A percentile compares a stretch with the other conserved stretches of the same genome.
phyloP scores from a whole-genome alignment of 2,113 vertebrate genomes.

The Oreochromis tanganicae region DNA sequence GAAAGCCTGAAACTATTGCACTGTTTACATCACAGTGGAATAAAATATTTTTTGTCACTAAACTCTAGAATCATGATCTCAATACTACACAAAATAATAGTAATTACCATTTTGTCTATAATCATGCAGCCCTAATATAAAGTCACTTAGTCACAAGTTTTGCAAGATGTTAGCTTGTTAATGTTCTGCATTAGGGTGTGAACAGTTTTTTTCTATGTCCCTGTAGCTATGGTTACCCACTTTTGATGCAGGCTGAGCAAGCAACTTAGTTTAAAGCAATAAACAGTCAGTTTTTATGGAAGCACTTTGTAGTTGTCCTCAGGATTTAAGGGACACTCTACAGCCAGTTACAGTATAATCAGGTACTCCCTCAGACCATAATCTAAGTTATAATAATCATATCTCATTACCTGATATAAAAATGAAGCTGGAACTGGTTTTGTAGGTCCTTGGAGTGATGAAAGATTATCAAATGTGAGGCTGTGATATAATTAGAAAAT shows the following conservation, averaged over 20 bases:
- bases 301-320: neutral
- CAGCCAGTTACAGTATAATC: neutral
- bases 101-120: neutral
- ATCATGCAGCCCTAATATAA: neutral
- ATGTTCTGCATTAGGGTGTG: neutral
- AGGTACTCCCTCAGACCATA: neutral
- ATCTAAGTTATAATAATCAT: neutral
- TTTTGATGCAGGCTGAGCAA: neutral
- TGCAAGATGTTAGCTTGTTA: neutral
- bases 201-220: neutral
- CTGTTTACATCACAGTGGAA: neutral
- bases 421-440: neutral
- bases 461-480: neutral
- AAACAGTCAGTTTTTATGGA: neutral
- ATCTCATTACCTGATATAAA: neutral
- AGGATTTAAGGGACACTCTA: neutral
- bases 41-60: neutral
- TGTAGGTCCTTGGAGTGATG: neutral
- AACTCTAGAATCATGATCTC: neutral
- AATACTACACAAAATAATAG: neutral
- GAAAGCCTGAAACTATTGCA: neutral
- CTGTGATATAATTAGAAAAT: neutral
- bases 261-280: neutral
- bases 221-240: neutral
- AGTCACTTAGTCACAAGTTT: neutral